These are phyloP conservation scores for Sminthurinus signatus DNA, from an alignment of 1,140 invertebrate genomes.

Conservation along the genomic window DNA sequence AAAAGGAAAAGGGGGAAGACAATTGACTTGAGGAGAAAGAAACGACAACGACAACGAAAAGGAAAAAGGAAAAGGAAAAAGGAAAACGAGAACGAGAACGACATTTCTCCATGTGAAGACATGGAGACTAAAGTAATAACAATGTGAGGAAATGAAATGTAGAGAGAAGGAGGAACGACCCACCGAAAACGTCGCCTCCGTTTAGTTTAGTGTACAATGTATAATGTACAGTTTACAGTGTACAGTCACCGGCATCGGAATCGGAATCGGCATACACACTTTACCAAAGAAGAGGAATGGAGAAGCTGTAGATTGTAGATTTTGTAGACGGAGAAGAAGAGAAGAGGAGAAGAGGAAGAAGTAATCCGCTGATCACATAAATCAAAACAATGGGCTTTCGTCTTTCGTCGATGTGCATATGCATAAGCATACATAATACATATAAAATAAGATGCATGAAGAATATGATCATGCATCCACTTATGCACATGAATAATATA, in stretches of 20 bases:
- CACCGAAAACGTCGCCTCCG: not conserved
- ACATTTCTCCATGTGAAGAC: too few relatives aligned
- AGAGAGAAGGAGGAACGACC: too few relatives aligned
- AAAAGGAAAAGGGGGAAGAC: too few relatives aligned
- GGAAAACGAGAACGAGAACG: not conserved
- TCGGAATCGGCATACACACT: too few relatives aligned
- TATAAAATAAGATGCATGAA: not conserved
- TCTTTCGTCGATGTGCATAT: constrained; percentile 7
- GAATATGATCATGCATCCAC: not conserved
- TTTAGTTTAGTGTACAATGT: not conserved
- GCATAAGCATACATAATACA: too few relatives aligned
- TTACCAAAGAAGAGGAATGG: not conserved
- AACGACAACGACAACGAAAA: too few relatives aligned
- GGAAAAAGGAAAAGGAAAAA: constrained; percentile 4
- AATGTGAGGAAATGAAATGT: constrained; percentile 12
- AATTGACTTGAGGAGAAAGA: too few relatives aligned
- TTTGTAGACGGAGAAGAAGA: too few relatives aligned
- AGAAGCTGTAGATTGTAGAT: too few relatives aligned
- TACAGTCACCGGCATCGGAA: too few relatives aligned
- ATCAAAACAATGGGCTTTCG: constrained; percentile 37
- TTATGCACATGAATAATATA: too few relatives aligned
- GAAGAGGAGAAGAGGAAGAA: not conserved
- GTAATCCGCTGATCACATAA: constrained; percentile 28
- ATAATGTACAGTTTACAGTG: too few relatives aligned
- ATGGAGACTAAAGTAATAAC: not conserved